phyloP scores from a whole-genome alignment of 2,888 invertebrate genomes.

The Emmelina monodactyla region DNA sequence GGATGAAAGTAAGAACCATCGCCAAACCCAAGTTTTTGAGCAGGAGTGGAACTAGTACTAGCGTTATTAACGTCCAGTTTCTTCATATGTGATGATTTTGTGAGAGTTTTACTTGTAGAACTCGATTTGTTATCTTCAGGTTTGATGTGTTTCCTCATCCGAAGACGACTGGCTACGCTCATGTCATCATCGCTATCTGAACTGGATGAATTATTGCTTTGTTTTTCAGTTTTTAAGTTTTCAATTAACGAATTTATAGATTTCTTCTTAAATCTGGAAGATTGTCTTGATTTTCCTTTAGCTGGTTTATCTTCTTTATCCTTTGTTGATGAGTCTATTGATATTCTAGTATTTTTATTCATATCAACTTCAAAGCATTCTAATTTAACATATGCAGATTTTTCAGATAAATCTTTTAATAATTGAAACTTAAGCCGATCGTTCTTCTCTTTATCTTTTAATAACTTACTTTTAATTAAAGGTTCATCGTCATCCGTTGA shows the following conservation, averaged over 20 bases:
- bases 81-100: slow-evolving; percentile 38
- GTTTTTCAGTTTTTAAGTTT: slow-evolving; percentile 38
- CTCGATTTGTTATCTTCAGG: slow-evolving; percentile 39
- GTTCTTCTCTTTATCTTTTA: slow-evolving; percentile 44
- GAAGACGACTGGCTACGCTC: slow-evolving; percentile 47
- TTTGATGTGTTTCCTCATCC: slow-evolving; percentile 56
- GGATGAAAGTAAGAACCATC: slow-evolving; percentile 77
- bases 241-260: slow-evolving; percentile 19
- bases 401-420: slow-evolving; percentile 52
- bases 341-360: slow-evolving; percentile 44
- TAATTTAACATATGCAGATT: slow-evolving; percentile 55
- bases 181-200: slow-evolving; percentile 50
- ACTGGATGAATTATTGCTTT: slow-evolving; percentile 31
- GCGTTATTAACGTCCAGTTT: slow-evolving; percentile 37
- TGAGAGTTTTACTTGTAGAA: slow-evolving; percentile 29
- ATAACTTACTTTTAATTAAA: slow-evolving; percentile 46
- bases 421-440: slow-evolving; percentile 45
- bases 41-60: slow-evolving; percentile 38
- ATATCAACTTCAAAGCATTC: slow-evolving; percentile 57
- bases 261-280: slow-evolving; percentile 36
- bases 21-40: slow-evolving; percentile 70
- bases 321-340: slow-evolving; percentile 33
- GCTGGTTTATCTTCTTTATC: slow-evolving; percentile 36
- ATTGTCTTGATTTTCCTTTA: slow-evolving; percentile 36
- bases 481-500: slow-evolving; percentile 55